These are phyloP conservation scores for Venturia canescens DNA, from an alignment of 1,140 invertebrate species.

Conservation along the genomic window DNA sequence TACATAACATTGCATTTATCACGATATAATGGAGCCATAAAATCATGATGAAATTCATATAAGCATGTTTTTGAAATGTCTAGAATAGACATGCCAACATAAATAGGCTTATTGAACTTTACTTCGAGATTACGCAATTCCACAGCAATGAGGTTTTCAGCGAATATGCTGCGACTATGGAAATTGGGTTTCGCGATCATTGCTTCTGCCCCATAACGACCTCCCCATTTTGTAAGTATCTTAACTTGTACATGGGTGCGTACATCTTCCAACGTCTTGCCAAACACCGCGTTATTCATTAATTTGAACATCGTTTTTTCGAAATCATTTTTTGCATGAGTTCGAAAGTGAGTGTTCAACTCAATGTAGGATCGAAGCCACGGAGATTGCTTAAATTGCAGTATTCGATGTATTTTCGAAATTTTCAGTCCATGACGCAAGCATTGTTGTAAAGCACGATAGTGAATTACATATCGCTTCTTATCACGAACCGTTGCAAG, in stretches of 20 bases:
- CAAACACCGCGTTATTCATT: constrained; percentile 66
- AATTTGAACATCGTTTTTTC: constrained; percentile 74
- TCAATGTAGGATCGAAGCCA: constrained; percentile 73
- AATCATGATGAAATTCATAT: too few species aligned
- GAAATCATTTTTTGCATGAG: constrained; percentile 67
- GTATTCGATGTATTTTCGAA: constrained; percentile 69
- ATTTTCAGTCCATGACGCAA: constrained; percentile 66
- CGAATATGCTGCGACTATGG: not conserved
- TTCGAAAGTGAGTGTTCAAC: constrained; percentile 67
- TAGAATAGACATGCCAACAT: too few species aligned
- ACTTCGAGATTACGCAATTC: not conserved
- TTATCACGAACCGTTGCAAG: too few species aligned
- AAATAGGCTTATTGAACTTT: too few species aligned
- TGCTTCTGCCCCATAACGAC: not conserved
- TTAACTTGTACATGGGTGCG: not conserved
- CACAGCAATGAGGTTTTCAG: too few species aligned
- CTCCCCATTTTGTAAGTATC: not conserved
- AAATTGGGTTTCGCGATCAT: not conserved
- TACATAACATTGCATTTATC: too few species aligned
- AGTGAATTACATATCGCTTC: constrained; percentile 73
- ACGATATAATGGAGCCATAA: too few species aligned
- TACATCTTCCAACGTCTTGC: constrained; percentile 52
- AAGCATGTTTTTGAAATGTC: too few species aligned
- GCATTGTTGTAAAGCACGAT: constrained; percentile 66
- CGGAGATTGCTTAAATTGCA: constrained; percentile 69